Base-by-base conservation (phyloP, 2,113 vertebrate species). In the Gorsachius goisagi region DNA sequence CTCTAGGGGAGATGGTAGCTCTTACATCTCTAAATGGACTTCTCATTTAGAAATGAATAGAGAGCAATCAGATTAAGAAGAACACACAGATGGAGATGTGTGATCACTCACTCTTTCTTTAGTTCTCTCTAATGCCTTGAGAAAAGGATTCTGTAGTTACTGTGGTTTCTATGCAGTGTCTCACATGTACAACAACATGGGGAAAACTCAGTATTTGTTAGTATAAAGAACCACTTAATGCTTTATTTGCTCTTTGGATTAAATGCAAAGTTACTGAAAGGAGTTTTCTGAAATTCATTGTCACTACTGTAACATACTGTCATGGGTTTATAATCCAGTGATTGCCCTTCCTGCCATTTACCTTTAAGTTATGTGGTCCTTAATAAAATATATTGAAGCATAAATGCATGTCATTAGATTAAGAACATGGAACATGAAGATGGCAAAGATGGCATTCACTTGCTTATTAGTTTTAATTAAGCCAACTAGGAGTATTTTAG, bases 391-490 rank as follows among this genome's bases (percentile, higher is more conserved):
- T 84, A 90, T 9, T 76, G 83, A 90, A 71, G 81, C 56, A 90
- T 59, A 93, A 96, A 92, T 85, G 83, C 66, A 76, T 10, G 5
- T 87, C 55, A 60, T 85, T 75, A 93, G 58, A 71, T 95, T 96
- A 88, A 95, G 63, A 92, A 53, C 62, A 76, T 22, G 44, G 67
- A 95, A 90, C 64, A 39, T 27, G 50, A 73, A 80, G 79, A 90
- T 78, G 52, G 53, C 62, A 93, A 93, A 93, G 52, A 78, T 1
- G 32, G 62, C 37, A 14, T 91, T 96, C 94, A 74, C n/a, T 82
- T 82, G 44, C 85, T 89, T 86, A 74, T 77, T 74, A 28, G 56
- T 73, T 96, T 95, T 97, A 97, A 97, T 97, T 96, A 96, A 85
- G 83, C 72, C 96, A 86, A 18, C 84, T 39, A 95, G 95, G 96